phyloP scores from a whole-genome alignment of 2,888 invertebrate genomes.

The Boloria selene region DNA sequence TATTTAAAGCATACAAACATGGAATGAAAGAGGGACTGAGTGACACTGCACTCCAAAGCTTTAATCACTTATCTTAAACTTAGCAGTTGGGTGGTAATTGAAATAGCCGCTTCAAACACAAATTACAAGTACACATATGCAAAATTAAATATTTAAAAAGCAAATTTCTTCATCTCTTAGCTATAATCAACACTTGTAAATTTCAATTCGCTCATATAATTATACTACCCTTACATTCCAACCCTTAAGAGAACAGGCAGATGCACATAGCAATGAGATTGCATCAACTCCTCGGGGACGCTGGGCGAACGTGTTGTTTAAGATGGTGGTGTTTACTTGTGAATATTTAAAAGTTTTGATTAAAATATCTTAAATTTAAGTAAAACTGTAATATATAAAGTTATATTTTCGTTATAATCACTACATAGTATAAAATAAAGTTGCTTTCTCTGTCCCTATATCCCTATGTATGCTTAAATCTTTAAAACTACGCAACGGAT shows the following conservation, averaged over 20 bases:
- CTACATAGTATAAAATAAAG: too few relatives aligned
- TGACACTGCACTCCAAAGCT: too few relatives aligned
- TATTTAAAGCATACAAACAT: too few relatives aligned
- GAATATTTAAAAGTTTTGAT: slow-evolving; percentile 21
- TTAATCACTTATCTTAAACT: too few relatives aligned
- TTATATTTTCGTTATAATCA: too few relatives aligned
- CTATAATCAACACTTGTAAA: slow-evolving; percentile 21
- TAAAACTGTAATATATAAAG: neutral
- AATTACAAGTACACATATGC: neutral
- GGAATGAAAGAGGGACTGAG: too few relatives aligned
- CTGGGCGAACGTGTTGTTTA: slow-evolving; percentile 26
- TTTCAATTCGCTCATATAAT: slow-evolving; percentile 30
- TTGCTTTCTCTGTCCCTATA: too few relatives aligned
- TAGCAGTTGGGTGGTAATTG: too few relatives aligned
- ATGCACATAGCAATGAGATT: slow-evolving; percentile 38
- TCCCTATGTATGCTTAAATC: too few relatives aligned
- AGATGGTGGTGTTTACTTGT: slow-evolving; percentile 22
- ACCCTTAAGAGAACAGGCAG: slow-evolving; percentile 27
- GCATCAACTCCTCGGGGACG: slow-evolving; percentile 31
- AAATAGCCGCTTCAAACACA: neutral
- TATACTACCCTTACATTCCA: slow-evolving; percentile 20
- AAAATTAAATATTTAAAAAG: slow-evolving; percentile 6
- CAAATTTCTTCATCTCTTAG: neutral
- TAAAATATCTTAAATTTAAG: neutral
- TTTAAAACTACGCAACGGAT: too few relatives aligned